phyloP scores from a whole-genome alignment of 2,888 invertebrate species.

The Crepidodera aurea region DNA sequence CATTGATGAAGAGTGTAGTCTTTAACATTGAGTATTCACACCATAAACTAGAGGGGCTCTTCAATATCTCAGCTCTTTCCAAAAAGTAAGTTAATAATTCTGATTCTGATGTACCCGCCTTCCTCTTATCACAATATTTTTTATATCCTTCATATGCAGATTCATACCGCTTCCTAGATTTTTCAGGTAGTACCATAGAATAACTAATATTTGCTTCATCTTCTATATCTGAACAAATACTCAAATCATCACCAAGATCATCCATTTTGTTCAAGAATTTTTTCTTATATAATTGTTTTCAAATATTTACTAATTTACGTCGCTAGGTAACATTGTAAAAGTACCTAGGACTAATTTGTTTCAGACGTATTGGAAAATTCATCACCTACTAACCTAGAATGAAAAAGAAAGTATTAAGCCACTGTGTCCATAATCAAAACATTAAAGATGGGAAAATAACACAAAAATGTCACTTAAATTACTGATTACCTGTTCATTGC shows the following conservation, averaged over 20 bases:
- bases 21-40: conserved; percentile 40
- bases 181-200: conserved; percentile 16
- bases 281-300: neutral
- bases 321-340: neutral
- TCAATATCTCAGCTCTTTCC: conserved; percentile 28
- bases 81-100: conserved; percentile 34
- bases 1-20: conserved; percentile 28
- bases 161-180: conserved; percentile 35
- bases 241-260: neutral
- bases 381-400: neutral
- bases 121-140: conserved; percentile 31
- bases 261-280: neutral
- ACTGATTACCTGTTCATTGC: no score
- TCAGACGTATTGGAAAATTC: no score
- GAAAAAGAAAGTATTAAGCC: neutral
- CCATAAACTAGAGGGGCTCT: conserved; percentile 36
- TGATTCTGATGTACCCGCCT: conserved; percentile 24
- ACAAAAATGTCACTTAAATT: no score
- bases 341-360: neutral
- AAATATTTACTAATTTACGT: neutral
- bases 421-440: neutral
- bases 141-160: conserved; percentile 28
- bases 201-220: neutral
- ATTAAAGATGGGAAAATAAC: no score
- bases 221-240: neutral